phyloP scores from a whole-genome alignment of 2,888 invertebrate species.

The Pristionchus entomophagus region DNA sequence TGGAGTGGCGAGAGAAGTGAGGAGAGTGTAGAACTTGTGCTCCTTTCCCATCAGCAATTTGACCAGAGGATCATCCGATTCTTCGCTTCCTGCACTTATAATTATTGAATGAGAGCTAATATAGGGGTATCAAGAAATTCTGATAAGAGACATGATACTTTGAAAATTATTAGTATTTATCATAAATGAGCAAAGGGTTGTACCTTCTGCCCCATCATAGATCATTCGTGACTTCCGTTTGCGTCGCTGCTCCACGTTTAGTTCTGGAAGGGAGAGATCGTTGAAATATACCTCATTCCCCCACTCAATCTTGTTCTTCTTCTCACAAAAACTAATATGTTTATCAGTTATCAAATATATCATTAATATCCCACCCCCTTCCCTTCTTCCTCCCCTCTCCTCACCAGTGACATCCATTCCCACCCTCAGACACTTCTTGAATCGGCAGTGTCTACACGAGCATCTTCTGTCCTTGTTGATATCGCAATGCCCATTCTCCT shows the following conservation, averaged over 20 bases:
- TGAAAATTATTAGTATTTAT: no score
- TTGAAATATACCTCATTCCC: not conserved
- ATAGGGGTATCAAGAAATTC: no score
- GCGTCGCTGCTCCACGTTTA: slow-evolving; percentile 72
- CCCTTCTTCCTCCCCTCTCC: not conserved
- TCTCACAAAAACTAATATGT: not conserved
- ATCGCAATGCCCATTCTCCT: slow-evolving; percentile 69
- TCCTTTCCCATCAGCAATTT: slow-evolving; percentile 61
- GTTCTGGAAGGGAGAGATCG: slow-evolving; percentile 55
- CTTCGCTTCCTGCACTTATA: slow-evolving; percentile 16
- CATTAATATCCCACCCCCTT: no score
- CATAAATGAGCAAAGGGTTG: not conserved
- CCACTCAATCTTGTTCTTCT: not conserved
- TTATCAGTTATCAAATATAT: no score
- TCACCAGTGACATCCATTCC: slow-evolving; percentile 70
- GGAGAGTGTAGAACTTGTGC: slow-evolving; percentile 56
- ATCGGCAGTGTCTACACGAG: slow-evolving; percentile 70
- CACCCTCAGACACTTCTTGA: slow-evolving; percentile 72
- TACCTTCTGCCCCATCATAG: slow-evolving; percentile 53
- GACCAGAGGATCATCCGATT: slow-evolving; percentile 64
- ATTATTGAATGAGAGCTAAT: no score
- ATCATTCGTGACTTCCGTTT: slow-evolving; percentile 65
- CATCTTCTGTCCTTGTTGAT: slow-evolving; percentile 71
- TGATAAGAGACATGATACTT: no score
- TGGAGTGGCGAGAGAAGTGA: slow-evolving; percentile 56